These are phyloP conservation scores for Tanytarsus gracilentus DNA, from an alignment of 2,888 invertebrate genomes.

Conservation along the genomic window DNA sequence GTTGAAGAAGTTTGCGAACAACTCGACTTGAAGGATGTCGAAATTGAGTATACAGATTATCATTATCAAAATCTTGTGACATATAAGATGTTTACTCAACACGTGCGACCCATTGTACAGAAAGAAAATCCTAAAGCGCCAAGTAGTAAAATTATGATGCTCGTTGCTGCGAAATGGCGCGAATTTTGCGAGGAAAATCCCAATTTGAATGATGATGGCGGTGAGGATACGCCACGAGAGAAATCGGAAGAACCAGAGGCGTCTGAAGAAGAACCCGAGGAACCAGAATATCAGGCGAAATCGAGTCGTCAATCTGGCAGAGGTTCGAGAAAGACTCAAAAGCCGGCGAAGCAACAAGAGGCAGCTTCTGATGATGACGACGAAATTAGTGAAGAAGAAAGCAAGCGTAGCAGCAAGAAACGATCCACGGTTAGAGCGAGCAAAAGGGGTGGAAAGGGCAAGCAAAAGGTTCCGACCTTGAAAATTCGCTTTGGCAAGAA, in stretches of 20 bases:
- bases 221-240: slow-evolving; percentile 31
- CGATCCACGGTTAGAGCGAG: slow-evolving; percentile 59
- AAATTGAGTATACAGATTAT: slow-evolving; percentile 79
- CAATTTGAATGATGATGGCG: slow-evolving; percentile 47
- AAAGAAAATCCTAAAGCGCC: slow-evolving; percentile 89
- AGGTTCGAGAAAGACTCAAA: slow-evolving; percentile 41
- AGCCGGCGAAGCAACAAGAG: slow-evolving; percentile 52
- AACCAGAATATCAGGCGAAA: slow-evolving; percentile 33
- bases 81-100: slow-evolving; percentile 89
- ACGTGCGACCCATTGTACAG: slow-evolving; percentile 81
- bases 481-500: slow-evolving; percentile 89
- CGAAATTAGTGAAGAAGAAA: slow-evolving; percentile 50
- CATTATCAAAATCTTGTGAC: slow-evolving; percentile 85
- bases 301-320: slow-evolving; percentile 33
- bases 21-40: slow-evolving; percentile 81
- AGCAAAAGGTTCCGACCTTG: slow-evolving; percentile 84
- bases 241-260: slow-evolving; percentile 36
- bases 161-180: slow-evolving; percentile 96
- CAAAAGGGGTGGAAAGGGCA: slow-evolving; percentile 65
- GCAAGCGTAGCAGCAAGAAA: slow-evolving; percentile 47
- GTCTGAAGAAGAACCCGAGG: slow-evolving; percentile 4
- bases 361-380: slow-evolving; percentile 53
- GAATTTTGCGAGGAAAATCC: slow-evolving; percentile 84
- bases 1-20: slow-evolving; percentile 90
- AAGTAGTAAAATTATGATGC: slow-evolving; percentile 89